These are phyloP conservation scores for Polypterus bichir DNA, from an alignment of 2,113 vertebrate species.

Conservation along the genomic window DNA sequence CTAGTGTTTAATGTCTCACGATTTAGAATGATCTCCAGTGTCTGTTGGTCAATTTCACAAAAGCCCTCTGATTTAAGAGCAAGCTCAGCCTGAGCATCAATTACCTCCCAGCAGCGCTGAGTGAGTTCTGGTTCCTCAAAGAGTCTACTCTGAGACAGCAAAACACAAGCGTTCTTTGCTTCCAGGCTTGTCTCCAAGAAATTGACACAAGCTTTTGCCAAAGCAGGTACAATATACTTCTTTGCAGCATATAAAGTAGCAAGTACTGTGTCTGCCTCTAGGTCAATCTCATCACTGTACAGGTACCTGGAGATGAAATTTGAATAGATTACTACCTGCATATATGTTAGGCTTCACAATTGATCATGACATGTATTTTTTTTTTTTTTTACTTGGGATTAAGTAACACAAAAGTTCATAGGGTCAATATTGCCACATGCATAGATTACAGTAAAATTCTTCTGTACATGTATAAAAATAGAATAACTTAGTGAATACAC, in stretches of 20 bases:
- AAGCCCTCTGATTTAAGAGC: conserved; percentile 84
- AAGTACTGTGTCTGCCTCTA: conserved; percentile 90
- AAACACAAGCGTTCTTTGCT: conserved; percentile 84
- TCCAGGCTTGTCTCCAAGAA: conserved; percentile 93
- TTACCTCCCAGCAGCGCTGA: conserved; percentile 95
- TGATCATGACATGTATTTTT: too few species aligned
- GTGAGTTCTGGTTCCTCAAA: conserved; percentile 91
- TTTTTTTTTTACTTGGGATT: conserved; percentile 1
- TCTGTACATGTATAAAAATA: conserved; percentile 24
- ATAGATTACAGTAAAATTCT: conserved; percentile 9
- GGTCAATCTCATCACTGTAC: conserved; percentile 93
- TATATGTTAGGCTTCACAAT: too few species aligned
- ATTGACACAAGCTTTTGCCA: conserved; percentile 84
- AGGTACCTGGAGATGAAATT: conserved; percentile 61
- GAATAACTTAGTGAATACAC: conserved; percentile 15
- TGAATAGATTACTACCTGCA: too few species aligned
- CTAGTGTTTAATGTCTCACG: conserved; percentile 84
- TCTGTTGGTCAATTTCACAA: conserved; percentile 80
- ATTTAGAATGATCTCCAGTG: conserved; percentile 76
- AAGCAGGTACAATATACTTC: conserved; percentile 87
- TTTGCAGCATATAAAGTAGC: conserved; percentile 91
- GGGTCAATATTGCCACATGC: too few species aligned
- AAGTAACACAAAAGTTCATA: neutral
- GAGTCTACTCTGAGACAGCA: conserved; percentile 92
- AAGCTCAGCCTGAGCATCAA: conserved; percentile 90